Percentiles rank a stretch among this genome's conserved stretches.
Evolutionary conservation across 2,113 vertebrate genomes (phyloP).

Genomic region (Erinaceus europaeus): DNA sequence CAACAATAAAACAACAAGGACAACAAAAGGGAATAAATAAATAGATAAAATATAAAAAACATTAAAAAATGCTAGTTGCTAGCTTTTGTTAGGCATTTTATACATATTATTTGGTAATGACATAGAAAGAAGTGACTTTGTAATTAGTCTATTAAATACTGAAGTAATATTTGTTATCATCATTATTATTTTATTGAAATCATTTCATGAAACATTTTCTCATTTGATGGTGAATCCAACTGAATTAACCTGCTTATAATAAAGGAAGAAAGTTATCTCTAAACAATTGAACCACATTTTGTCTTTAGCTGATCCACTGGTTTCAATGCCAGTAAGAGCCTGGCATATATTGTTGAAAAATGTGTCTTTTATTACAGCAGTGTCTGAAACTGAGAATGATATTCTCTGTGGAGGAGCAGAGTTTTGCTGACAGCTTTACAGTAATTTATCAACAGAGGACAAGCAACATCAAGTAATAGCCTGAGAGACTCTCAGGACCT

Average conservation of each 20-base stretch:
- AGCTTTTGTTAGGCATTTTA: background rate
- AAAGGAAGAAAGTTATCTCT: background rate
- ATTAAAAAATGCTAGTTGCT: background rate
- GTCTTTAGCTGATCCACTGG: background rate
- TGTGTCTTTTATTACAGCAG: background rate
- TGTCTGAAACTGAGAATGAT: background rate
- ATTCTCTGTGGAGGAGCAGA: background rate
- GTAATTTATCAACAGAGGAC: background rate
- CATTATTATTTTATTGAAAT: constrained; percentile 13
- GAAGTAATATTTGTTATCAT: background rate
- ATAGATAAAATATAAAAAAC: too few species aligned
- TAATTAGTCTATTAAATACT: background rate
- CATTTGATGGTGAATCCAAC: background rate
- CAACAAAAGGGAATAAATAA: too few species aligned
- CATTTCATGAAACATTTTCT: constrained; percentile 31
- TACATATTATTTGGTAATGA: background rate
- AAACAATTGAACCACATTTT: background rate
- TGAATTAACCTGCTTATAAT: background rate
- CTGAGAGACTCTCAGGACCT: background rate
- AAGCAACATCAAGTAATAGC: background rate
- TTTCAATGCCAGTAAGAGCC: background rate
- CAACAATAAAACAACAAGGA: too few species aligned
- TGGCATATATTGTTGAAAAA: background rate
- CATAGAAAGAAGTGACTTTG: constrained; percentile 15
- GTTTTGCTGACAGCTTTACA: background rate